Evolutionary conservation across 1,140 invertebrate genomes (phyloP).

Genomic region (Steinernema khuongi): DNA sequence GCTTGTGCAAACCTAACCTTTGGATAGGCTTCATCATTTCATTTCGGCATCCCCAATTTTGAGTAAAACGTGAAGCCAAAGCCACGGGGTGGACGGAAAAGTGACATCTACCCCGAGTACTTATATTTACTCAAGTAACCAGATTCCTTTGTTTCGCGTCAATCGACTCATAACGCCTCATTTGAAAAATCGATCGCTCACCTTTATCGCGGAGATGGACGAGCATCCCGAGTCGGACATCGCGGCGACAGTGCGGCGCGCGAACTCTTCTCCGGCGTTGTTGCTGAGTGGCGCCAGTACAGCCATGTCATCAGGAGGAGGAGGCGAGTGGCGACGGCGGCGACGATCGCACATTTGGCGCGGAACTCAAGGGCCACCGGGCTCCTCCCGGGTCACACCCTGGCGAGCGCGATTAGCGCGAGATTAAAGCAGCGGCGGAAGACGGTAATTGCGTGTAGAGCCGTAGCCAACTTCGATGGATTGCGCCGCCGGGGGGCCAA

Average conservation of each 20-base stretch:
- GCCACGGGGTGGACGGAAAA: too few relatives aligned
- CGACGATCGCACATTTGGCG: not conserved
- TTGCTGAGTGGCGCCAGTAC: not conserved
- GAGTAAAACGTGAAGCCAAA: too few relatives aligned
- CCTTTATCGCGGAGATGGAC: constrained; percentile 1
- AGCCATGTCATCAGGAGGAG: not conserved
- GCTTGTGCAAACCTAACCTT: too few relatives aligned
- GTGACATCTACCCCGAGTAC: too few relatives aligned
- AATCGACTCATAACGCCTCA: too few relatives aligned
- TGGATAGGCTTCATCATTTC: too few relatives aligned
- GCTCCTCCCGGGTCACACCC: not conserved
- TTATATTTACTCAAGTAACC: too few relatives aligned
- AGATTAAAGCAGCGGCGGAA: constrained; percentile 10
- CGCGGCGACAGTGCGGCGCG: not conserved
- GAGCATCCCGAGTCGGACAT: constrained; percentile 12
- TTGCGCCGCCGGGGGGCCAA: too few relatives aligned
- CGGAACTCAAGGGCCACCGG: not conserved
- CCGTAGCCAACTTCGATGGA: too few relatives aligned
- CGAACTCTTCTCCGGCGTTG: not conserved
- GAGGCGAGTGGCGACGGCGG: not conserved
- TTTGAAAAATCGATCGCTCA: constrained; percentile 7
- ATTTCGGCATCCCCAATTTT: too few relatives aligned
- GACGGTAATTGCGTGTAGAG: too few relatives aligned
- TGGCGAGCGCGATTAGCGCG: constrained; percentile 1
- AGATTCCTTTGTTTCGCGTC: too few relatives aligned